Evolutionary conservation across 37 sponge, comb jelly and placozoan species (phyloP).

Genomic region (Agelas oroides): DNA sequence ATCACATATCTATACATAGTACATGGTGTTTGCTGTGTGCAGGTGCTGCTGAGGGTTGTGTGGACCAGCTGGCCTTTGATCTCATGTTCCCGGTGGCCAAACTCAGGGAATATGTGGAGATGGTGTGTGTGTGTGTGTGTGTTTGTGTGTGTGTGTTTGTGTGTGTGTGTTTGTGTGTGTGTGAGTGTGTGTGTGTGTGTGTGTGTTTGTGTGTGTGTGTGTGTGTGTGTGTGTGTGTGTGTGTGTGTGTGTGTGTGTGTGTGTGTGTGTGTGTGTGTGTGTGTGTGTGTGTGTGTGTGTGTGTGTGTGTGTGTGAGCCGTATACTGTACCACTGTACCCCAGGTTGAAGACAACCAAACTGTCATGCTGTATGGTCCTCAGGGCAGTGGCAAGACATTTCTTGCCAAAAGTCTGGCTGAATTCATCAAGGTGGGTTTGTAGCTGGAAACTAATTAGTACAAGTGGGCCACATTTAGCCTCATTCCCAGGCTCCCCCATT

Average conservation of each 20-base stretch:
- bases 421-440: slow-evolving; percentile 58
- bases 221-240: slow-evolving; percentile 9
- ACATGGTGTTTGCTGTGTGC: too few relatives aligned
- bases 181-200: slow-evolving; percentile 15
- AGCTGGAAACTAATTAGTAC: too few relatives aligned
- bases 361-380: slow-evolving; percentile 74
- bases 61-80: slow-evolving; percentile 63
- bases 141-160: slow-evolving; percentile 6
- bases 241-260: not conserved
- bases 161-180: not conserved
- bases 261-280: slow-evolving; percentile 17
- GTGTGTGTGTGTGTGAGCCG: not conserved
- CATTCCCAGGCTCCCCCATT: too few relatives aligned
- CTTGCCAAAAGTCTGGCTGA: slow-evolving; percentile 62
- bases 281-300: not conserved
- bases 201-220: not conserved
- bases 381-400: slow-evolving; percentile 75
- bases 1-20: too few relatives aligned
- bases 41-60: slow-evolving; percentile 47
- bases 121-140: slow-evolving; percentile 43
- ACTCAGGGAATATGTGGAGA: slow-evolving; percentile 44
- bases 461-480: too few relatives aligned
- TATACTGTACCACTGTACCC: not conserved
- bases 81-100: slow-evolving; percentile 52
- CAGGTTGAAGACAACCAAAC: slow-evolving; percentile 60